These are phyloP conservation scores for Microcebus ravelobensis DNA, from an alignment of 2,113 vertebrate species.

Conservation along the genomic window DNA sequence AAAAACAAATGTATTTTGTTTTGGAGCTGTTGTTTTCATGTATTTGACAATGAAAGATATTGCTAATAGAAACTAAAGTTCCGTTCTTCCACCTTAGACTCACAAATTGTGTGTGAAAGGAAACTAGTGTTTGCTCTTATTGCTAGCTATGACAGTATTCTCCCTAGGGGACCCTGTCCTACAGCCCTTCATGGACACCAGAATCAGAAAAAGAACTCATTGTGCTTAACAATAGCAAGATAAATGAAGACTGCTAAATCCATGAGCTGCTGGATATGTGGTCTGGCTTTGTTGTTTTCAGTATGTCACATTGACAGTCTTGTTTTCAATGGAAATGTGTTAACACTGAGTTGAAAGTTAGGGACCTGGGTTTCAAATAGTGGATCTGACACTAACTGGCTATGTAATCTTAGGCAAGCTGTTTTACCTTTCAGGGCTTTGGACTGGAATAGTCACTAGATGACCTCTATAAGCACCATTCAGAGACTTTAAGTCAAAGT, in stretches of 20 bases:
- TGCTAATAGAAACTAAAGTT: not conserved
- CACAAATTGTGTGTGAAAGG: not conserved
- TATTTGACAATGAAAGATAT: constrained; percentile 36
- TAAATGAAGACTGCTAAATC: not conserved
- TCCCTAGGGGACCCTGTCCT: not conserved
- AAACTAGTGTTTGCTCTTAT: not conserved
- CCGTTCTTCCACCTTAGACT: not conserved
- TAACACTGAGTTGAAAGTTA: constrained; percentile 38
- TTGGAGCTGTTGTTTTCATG: not conserved
- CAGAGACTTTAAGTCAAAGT: not conserved
- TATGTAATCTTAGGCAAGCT: not conserved
- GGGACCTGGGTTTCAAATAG: not conserved
- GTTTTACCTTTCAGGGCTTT: not conserved
- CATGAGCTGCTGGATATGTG: not conserved
- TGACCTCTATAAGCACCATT: not conserved
- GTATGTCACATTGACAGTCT: not conserved
- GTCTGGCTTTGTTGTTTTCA: not conserved
- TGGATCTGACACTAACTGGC: not conserved
- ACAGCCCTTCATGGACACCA: not conserved
- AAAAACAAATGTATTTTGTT: not conserved
- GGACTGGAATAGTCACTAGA: not conserved
- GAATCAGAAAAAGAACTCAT: constrained; percentile 14
- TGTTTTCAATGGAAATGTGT: not conserved
- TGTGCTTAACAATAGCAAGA: constrained; percentile 4
- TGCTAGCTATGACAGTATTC: not conserved